phyloP scores from a whole-genome alignment of 2,113 vertebrate genomes.

The Corydoras sp. region DNA sequence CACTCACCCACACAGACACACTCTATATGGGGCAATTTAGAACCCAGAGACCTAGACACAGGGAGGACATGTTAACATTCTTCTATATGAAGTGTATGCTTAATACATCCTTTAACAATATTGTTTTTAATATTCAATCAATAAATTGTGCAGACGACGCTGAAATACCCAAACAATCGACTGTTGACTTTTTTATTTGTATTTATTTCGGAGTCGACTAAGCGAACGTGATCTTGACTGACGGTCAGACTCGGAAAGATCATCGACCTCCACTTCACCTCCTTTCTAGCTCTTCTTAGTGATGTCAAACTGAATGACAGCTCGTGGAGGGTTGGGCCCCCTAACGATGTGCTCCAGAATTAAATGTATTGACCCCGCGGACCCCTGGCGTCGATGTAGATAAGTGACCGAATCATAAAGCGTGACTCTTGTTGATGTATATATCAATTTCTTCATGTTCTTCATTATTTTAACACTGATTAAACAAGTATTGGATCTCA shows the following conservation, averaged over 20 bases:
- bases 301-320: constrained; percentile 25
- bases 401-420: background rate
- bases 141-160: too few species aligned
- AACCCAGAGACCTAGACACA: too few species aligned
- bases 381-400: background rate
- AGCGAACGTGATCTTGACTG: constrained; percentile 15
- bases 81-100: too few species aligned
- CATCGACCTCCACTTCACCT: background rate
- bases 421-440: too few species aligned
- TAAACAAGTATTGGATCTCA: background rate
- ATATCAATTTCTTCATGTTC: background rate
- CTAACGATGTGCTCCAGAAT: background rate
- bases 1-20: too few species aligned
- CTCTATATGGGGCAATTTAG: too few species aligned
- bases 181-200: constrained; percentile 3
- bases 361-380: background rate
- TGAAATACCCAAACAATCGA: background rate
- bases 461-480: background rate
- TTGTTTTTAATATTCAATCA: too few species aligned
- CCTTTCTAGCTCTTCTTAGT: constrained; percentile 14
- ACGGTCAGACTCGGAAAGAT: constrained; percentile 1
- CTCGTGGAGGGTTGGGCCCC: background rate
- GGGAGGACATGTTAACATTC: too few species aligned
- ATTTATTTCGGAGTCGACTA: background rate
- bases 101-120: too few species aligned